phyloP scores from a whole-genome alignment of 2,797 vertebrate genomes.

The Acridotheres tristis region DNA sequence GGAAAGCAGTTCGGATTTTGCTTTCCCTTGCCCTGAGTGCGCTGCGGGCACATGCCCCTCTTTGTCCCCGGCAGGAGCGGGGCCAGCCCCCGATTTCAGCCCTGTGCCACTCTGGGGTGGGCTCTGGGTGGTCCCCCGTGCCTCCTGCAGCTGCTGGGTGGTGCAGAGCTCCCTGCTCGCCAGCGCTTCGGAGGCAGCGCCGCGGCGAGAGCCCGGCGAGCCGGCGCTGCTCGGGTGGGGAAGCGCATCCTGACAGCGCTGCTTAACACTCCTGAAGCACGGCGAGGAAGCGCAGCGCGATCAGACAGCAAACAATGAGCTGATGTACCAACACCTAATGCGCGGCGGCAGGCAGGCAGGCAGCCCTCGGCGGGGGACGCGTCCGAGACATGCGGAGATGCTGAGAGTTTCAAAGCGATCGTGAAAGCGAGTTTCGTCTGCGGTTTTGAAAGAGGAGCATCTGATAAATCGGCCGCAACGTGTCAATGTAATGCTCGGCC shows the following conservation, averaged over 20 bases:
- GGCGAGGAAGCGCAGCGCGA: background rate
- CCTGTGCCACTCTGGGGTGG: background rate
- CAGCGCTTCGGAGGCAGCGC: rapidly evolving
- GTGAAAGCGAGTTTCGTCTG: background rate
- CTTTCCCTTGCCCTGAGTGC: background rate
- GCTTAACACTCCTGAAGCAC: background rate
- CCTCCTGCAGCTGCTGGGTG: background rate
- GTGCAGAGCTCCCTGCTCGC: rapidly evolving
- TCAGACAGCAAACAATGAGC: background rate
- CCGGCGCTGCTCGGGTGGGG: background rate
- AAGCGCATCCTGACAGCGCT: background rate
- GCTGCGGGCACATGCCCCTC: rapidly evolving
- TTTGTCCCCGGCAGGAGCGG: rapidly evolving
- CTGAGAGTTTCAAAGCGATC: background rate
- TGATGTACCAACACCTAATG: background rate
- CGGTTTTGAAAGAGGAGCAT: background rate
- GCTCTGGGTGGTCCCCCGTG: rapidly evolving
- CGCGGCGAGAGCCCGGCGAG: background rate
- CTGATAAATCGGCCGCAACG: background rate
- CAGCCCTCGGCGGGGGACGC: background rate
- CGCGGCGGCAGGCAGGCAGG: background rate
- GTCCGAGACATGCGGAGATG: background rate
- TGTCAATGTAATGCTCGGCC: background rate
- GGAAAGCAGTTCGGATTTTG: background rate
- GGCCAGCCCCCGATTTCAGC: rapidly evolving